Conservation (phyloP, 2,113 vertebrate species). For the Heptranchias perlo region DNA sequence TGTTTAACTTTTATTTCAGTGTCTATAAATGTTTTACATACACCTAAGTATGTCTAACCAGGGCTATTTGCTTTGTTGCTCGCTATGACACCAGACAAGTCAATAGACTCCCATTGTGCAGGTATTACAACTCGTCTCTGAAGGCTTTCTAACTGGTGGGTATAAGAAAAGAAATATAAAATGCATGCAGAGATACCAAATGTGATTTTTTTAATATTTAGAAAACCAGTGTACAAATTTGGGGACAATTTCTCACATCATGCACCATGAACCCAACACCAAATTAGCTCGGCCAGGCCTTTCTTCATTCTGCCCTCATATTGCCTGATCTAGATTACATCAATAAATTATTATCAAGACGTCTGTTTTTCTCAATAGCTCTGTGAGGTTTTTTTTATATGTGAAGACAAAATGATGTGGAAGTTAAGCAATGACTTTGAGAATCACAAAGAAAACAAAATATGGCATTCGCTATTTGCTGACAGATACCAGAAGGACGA, state of each 20-base stretch:
- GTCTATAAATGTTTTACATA: neutral
- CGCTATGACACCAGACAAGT: neutral
- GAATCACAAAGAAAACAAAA: conserved; percentile 21
- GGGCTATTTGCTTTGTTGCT: neutral
- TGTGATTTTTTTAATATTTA: neutral
- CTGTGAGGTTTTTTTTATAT: neutral
- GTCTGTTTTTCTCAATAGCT: neutral
- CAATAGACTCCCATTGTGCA: neutral
- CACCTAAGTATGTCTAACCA: neutral
- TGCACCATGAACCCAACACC: neutral
- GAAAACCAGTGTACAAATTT: neutral
- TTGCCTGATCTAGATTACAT: neutral
- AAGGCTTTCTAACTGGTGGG: neutral
- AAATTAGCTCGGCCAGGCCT: neutral
- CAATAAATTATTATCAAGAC: neutral
- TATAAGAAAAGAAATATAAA: neutral
- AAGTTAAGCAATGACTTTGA: neutral
- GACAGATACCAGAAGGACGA: neutral
- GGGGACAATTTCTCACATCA: neutral
- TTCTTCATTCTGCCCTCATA: neutral
- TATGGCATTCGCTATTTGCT: neutral
- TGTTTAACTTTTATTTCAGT: neutral
- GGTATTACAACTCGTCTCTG: neutral
- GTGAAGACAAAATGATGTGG: neutral
- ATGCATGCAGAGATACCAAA: neutral